phyloP scores from a whole-genome alignment of 2,797 vertebrate species.

The Acanthopagrus latus region DNA sequence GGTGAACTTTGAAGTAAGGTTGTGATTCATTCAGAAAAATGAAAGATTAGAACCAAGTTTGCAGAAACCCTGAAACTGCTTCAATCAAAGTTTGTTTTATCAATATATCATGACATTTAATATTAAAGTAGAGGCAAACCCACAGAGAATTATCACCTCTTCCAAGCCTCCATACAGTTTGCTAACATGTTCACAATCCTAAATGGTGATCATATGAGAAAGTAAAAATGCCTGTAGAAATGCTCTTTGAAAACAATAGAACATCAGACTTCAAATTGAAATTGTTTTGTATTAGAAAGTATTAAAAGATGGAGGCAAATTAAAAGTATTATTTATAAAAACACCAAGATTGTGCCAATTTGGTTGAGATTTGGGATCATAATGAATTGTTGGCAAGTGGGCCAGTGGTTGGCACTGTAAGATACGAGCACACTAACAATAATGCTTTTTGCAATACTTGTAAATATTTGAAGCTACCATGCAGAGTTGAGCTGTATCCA shows the following conservation, averaged over 20 bases:
- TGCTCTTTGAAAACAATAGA: not conserved
- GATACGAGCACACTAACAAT: not conserved
- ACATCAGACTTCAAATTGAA: not conserved
- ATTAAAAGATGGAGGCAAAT: too few relatives aligned
- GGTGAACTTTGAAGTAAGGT: too few relatives aligned
- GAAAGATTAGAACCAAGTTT: too few relatives aligned
- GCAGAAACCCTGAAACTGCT: too few relatives aligned
- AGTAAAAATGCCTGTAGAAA: not conserved
- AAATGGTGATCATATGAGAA: not conserved
- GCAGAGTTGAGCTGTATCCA: constrained; percentile 35
- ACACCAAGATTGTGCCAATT: not conserved
- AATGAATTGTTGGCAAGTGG: not conserved
- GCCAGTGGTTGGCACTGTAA: constrained; percentile 1
- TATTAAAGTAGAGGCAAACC: too few relatives aligned
- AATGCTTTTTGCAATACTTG: constrained; percentile 27
- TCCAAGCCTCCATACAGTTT: not conserved
- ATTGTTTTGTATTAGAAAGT: not conserved
- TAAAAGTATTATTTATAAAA: not conserved
- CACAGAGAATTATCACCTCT: too few relatives aligned
- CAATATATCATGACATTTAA: too few relatives aligned
- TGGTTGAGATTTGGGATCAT: not conserved
- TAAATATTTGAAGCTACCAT: constrained; percentile 47
- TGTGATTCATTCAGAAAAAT: too few relatives aligned
- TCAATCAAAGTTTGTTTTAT: too few relatives aligned
- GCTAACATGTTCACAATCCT: not conserved